Evolutionary conservation across 2,888 invertebrate species (phyloP).

Genomic region (Drosophila maculinotata): DNA sequence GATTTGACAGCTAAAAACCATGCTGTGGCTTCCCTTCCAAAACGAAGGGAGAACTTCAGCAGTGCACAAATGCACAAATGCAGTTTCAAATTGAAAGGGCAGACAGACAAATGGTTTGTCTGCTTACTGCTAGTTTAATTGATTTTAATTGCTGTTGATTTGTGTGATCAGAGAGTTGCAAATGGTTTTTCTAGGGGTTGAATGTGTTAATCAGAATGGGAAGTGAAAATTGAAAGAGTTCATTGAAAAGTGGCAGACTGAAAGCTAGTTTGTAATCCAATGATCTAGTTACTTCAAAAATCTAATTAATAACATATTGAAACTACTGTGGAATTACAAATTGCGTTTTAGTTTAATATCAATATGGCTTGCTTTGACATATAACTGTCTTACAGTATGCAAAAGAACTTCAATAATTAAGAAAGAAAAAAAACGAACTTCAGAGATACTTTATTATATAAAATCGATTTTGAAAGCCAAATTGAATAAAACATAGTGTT

Average conservation of each 20-base stretch:
- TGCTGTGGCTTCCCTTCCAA: neutral
- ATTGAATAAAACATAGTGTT: too few relatives aligned
- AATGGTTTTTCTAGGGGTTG: constrained; percentile 26
- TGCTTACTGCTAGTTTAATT: constrained; percentile 70
- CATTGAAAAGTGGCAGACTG: constrained; percentile 26
- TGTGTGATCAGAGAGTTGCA: constrained; percentile 48
- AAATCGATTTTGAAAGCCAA: too few relatives aligned
- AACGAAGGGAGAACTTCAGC: neutral
- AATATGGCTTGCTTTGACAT: too few relatives aligned
- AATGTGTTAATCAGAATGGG: constrained; percentile 36
- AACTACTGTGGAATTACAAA: too few relatives aligned
- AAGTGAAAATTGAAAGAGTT: constrained; percentile 41
- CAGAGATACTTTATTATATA: too few relatives aligned
- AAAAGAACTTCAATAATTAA: too few relatives aligned
- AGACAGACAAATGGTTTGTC: constrained; percentile 43
- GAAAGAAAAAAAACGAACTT: too few relatives aligned
- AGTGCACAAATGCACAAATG: constrained; percentile 1
- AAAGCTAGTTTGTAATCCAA: constrained; percentile 8
- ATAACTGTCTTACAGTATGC: too few relatives aligned
- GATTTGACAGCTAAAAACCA: constrained; percentile 65
- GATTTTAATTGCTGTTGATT: constrained; percentile 78
- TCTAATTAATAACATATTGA: too few relatives aligned
- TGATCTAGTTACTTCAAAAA: neutral
- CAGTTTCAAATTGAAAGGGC: constrained; percentile 9
- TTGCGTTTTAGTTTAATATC: too few relatives aligned